A percentile compares a stretch with the other conserved stretches of the same genome.
Conservation (phyloP, 2,888 invertebrate genomes). For the Leucophora obtusa region DNA sequence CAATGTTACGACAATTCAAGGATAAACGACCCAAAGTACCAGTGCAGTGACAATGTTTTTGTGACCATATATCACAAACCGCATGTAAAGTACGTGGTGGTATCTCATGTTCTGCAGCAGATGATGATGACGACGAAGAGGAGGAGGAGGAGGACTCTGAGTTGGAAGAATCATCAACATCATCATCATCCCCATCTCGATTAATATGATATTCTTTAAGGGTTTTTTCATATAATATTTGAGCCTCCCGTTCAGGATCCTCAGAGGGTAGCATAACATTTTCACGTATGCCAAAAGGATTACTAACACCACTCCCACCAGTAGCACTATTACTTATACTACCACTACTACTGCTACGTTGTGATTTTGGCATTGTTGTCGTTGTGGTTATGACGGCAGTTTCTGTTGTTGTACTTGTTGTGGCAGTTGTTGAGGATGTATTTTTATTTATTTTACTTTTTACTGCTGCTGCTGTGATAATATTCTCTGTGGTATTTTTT, state of each 20-base stretch:
- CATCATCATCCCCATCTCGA: slow-evolving; percentile 27
- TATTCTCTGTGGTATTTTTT: slow-evolving; percentile 43
- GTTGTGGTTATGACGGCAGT: slow-evolving; percentile 43
- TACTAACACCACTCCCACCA: slow-evolving; percentile 9
- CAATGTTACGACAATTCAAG: slow-evolving; percentile 76
- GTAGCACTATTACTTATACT: slow-evolving; percentile 4
- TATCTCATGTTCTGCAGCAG: not conserved
- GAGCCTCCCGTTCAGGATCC: slow-evolving; percentile 78
- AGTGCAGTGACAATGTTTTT: slow-evolving; percentile 76
- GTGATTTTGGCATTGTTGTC: slow-evolving; percentile 38
- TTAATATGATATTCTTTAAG: slow-evolving; percentile 74
- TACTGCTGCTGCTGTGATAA: slow-evolving; percentile 39
- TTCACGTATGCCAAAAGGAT: slow-evolving; percentile 72
- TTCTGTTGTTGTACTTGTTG: slow-evolving; percentile 44
- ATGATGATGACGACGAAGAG: slow-evolving; percentile 20
- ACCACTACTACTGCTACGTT: slow-evolving; percentile 28
- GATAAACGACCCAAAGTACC: slow-evolving; percentile 74
- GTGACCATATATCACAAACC: slow-evolving; percentile 76
- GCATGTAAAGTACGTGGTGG: slow-evolving; percentile 70
- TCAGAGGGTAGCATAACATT: slow-evolving; percentile 76
- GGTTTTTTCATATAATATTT: slow-evolving; percentile 77
- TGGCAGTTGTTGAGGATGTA: not conserved
- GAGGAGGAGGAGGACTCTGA: slow-evolving; percentile 1
- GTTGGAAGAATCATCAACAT: not conserved
- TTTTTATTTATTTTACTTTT: not conserved